Evolutionary conservation across 2,797 vertebrate genomes (phyloP).

Genomic region (Percopsis omiscomaycus): DNA sequence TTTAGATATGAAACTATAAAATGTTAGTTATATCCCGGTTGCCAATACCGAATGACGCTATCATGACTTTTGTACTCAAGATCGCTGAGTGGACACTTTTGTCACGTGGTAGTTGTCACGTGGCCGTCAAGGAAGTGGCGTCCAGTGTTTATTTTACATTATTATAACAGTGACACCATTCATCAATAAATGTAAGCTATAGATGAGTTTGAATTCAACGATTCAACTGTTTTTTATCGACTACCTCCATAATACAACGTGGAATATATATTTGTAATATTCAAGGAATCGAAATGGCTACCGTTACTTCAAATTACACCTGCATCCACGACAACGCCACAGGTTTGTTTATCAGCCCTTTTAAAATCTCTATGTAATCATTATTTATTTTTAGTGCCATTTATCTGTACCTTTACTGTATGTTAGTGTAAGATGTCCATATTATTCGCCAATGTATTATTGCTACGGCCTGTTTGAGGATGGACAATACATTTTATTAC

Average conservation of each 20-base stretch:
- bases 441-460: neutral
- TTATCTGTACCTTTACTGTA: neutral
- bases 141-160: constrained; percentile 45
- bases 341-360: constrained; percentile 52
- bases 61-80: too few relatives aligned
- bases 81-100: neutral
- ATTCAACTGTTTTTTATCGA: neutral
- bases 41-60: too few relatives aligned
- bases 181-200: neutral
- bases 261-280: constrained; percentile 7
- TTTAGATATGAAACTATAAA: too few relatives aligned
- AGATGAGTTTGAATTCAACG: neutral
- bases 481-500: neutral
- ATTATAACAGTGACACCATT: constrained; percentile 6
- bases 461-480: neutral
- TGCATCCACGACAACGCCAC: constrained; percentile 52
- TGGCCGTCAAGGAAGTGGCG: constrained; percentile 46
- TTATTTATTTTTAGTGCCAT: neutral
- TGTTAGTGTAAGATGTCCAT: neutral
- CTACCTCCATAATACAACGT: neutral
- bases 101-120: constrained; percentile 58
- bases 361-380: too few relatives aligned
- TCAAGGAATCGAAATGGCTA: constrained; percentile 52
- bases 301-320: constrained; percentile 34
- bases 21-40: neutral